Conservation (phyloP, 2,888 invertebrate genomes). For the Napeogenes inachia region DNA sequence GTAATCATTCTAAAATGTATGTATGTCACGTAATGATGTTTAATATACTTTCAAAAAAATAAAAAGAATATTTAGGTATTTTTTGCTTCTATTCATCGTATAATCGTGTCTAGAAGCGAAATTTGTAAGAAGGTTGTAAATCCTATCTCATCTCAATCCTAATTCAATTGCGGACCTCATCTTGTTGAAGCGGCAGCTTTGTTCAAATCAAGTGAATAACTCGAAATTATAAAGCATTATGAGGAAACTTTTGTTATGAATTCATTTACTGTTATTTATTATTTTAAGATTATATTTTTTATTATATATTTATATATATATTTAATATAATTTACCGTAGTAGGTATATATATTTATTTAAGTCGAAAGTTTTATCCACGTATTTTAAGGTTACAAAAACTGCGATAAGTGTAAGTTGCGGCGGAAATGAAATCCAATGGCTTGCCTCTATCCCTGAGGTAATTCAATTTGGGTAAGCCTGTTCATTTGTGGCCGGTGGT, state of each 20-base stretch:
- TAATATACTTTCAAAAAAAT: no score
- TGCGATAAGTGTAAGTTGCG: no score
- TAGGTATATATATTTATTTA: no score
- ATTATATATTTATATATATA: no score
- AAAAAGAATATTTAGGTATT: no score
- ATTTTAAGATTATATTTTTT: neutral
- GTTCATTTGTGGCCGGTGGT: constrained; percentile 28
- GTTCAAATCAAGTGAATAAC: constrained; percentile 19
- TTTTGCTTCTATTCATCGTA: neutral
- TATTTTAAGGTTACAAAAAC: no score
- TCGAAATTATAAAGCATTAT: constrained; percentile 13
- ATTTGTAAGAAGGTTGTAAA: constrained; percentile 16
- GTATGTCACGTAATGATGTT: no score
- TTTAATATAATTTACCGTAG: no score
- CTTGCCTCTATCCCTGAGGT: constrained; percentile 6
- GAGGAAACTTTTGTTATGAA: constrained; percentile 2
- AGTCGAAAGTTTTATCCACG: no score
- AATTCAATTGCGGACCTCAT: constrained; percentile 33
- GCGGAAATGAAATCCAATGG: no score
- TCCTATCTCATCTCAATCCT: constrained; percentile 24
- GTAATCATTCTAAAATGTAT: no score
- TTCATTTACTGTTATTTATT: neutral
- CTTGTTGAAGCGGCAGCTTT: constrained; percentile 23
- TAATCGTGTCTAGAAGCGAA: constrained; percentile 1
- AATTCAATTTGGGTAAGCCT: constrained; percentile 35